Conservation (phyloP, 2,797 vertebrate species). For the Crocodylus rhombifer region DNA sequence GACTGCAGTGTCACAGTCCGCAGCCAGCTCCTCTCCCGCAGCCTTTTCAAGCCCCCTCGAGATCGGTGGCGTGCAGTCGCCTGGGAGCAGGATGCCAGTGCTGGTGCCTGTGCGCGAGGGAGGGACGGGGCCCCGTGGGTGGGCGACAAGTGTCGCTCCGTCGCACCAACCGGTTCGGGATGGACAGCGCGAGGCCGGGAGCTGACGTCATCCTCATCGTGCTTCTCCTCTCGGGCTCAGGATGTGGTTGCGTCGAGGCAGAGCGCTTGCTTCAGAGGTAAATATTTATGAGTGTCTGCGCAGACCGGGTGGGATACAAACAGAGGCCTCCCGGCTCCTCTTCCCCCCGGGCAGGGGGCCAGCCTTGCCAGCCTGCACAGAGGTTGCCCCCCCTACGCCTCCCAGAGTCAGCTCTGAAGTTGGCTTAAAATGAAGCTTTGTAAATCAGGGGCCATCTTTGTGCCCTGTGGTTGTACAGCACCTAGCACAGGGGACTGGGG, state of each 20-base stretch:
- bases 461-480: too few species aligned
- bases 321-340: background rate
- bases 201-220: background rate
- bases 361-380: too few species aligned
- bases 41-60: too few species aligned
- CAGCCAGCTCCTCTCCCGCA: too few species aligned
- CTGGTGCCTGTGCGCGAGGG: background rate
- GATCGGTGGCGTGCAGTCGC: too few species aligned
- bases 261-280: conserved; percentile 63
- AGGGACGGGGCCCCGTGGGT: background rate
- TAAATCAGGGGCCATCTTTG: too few species aligned
- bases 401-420: too few species aligned
- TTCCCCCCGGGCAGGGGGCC: too few species aligned
- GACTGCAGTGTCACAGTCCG: too few species aligned
- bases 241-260: conserved; percentile 66
- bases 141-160: background rate
- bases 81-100: too few species aligned
- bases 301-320: background rate
- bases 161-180: accelerated
- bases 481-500: too few species aligned
- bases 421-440: too few species aligned
- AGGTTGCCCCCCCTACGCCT: background rate
- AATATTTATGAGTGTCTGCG: conserved; percentile 60
- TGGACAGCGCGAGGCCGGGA: background rate
- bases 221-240: conserved; percentile 19